A percentile compares a stretch with the other conserved stretches of the same genome.
phyloP scores from a whole-genome alignment of 2,797 vertebrate genomes.

The Bovichtus diacanthus region DNA sequence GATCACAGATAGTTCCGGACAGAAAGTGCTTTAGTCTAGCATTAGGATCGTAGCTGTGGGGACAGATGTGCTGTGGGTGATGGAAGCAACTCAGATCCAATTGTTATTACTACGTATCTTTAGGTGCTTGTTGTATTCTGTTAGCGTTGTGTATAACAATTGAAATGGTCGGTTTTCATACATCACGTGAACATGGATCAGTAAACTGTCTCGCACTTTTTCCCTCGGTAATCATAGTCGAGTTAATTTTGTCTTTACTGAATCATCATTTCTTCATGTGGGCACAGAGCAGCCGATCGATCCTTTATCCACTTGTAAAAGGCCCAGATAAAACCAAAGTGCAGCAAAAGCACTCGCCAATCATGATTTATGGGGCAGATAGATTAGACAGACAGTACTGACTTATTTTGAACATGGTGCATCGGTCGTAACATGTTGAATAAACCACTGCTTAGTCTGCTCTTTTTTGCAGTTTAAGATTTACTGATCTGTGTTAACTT shows the following conservation, averaged over 20 bases:
- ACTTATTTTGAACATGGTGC: neutral
- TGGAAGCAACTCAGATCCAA: neutral
- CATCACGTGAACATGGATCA: neutral
- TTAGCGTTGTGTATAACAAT: neutral
- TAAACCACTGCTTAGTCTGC: neutral
- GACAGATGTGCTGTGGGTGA: neutral
- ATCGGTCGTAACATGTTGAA: neutral
- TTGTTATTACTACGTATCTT: neutral
- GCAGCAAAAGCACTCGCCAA: neutral
- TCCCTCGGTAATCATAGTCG: neutral
- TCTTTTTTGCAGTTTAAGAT: neutral
- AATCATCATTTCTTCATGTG: neutral
- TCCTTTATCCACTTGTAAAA: neutral
- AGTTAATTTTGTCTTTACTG: neutral
- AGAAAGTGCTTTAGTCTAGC: neutral
- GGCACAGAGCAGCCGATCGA: neutral
- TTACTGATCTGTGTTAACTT: neutral
- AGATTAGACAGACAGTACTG: neutral
- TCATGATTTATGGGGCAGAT: neutral
- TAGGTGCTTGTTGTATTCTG: neutral
- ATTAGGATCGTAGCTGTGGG: too few relatives aligned
- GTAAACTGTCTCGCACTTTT: neutral
- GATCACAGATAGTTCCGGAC: neutral
- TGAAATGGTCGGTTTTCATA: neutral
- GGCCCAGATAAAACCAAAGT: slow-evolving; percentile 6